phyloP scores from a whole-genome alignment of 1,140 invertebrate species.

The Philopotamus ludificatus region DNA sequence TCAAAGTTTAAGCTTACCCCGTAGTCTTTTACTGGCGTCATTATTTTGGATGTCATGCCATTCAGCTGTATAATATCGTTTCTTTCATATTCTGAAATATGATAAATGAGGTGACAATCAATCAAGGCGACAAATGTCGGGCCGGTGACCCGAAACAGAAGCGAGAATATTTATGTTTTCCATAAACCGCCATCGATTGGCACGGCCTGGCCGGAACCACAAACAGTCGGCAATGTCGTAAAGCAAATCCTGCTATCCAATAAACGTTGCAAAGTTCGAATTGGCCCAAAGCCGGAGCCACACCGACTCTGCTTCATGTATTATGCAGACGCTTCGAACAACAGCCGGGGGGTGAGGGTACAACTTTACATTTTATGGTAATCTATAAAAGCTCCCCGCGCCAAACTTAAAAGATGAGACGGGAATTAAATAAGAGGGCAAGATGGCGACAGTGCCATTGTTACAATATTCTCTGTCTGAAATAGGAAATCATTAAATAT shows the following conservation, averaged over 20 bases:
- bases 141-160: no score
- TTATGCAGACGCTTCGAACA: constrained; percentile 9
- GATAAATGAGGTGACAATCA: no score
- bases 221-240: constrained; percentile 30
- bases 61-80: no score
- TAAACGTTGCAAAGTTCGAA: constrained; percentile 28
- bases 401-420: not conserved
- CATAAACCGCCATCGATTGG: constrained; percentile 3
- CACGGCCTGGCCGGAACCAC: constrained; percentile 7
- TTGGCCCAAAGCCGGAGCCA: constrained; percentile 14
- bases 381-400: constrained; percentile 12
- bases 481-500: no score
- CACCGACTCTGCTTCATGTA: constrained; percentile 12
- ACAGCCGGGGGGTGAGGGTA: constrained; percentile 5
- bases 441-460: no score
- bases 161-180: constrained; percentile 3
- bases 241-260: constrained; percentile 30
- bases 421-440: not conserved
- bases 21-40: no score
- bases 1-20: no score
- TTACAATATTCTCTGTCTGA: no score
- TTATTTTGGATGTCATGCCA: no score
- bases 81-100: no score
- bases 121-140: no score
- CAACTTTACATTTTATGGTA: constrained; percentile 24